Conservation (phyloP, 2,797 vertebrate species). For the Syndactyla subalaris region DNA sequence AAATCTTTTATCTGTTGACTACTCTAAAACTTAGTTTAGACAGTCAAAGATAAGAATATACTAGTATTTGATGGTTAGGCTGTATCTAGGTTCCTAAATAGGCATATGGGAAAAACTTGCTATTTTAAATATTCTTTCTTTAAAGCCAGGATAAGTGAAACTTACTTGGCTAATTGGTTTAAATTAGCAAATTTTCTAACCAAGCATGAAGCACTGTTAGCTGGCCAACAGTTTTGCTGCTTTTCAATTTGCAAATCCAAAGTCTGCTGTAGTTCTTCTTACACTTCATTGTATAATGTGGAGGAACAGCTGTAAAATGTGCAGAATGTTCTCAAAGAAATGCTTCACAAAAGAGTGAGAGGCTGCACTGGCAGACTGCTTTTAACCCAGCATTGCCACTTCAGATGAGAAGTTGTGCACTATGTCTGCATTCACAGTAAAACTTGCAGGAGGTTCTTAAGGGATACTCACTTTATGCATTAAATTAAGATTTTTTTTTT, state of each 20-base stretch:
- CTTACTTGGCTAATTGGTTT: slow-evolving; percentile 65
- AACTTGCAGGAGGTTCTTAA: slow-evolving; percentile 30
- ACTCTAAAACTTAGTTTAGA: neutral
- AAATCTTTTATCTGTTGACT: slow-evolving; percentile 3
- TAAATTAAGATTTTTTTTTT: neutral
- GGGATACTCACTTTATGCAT: neutral
- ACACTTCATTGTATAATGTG: slow-evolving; percentile 66
- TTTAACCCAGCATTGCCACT: slow-evolving; percentile 55
- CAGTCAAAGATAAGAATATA: neutral
- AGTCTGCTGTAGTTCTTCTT: slow-evolving; percentile 62
- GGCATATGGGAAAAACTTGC: neutral
- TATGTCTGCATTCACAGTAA: slow-evolving; percentile 35
- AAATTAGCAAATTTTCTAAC: slow-evolving; percentile 69
- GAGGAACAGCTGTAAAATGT: slow-evolving; percentile 73
- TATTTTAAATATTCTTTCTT: slow-evolving; percentile 5
- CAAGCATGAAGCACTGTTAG: slow-evolving; percentile 62
- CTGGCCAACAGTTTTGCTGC: slow-evolving; percentile 58
- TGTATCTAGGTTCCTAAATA: neutral
- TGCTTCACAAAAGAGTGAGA: slow-evolving; percentile 43
- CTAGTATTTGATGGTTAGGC: neutral
- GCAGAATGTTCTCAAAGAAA: slow-evolving; percentile 70
- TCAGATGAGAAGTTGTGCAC: slow-evolving; percentile 40
- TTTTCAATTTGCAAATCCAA: slow-evolving; percentile 69
- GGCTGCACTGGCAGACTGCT: slow-evolving; percentile 49
- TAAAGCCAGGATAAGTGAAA: slow-evolving; percentile 36